Percentiles rank a stretch among this genome's conserved stretches.
Evolutionary conservation across 2,113 vertebrate species (phyloP).

Genomic region (Cephalopterus ornatus): DNA sequence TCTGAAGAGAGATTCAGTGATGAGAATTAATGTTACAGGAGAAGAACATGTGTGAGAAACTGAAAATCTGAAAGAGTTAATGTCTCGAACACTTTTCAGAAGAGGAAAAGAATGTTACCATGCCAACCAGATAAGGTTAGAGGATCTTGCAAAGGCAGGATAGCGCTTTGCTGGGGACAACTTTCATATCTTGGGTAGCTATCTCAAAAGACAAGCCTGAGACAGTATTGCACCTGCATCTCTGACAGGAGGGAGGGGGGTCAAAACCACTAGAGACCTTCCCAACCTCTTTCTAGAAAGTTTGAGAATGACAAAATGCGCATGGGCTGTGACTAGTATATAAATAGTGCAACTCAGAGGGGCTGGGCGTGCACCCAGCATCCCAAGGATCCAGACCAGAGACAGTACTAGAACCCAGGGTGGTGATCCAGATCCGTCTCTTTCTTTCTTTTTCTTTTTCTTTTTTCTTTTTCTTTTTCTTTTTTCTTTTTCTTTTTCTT

Average conservation of each 20-base stretch:
- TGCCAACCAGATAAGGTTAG: background rate
- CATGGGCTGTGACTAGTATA: too few species aligned
- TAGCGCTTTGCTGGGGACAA: background rate
- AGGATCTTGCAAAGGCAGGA: background rate
- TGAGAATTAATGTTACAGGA: constrained; percentile 66
- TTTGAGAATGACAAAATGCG: too few species aligned
- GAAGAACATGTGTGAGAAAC: background rate
- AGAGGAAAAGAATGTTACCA: background rate
- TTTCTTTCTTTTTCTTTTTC: too few species aligned
- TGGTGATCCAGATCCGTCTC: too few species aligned
- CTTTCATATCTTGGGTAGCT: background rate
- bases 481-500: too few species aligned
- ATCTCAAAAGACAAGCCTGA: background rate
- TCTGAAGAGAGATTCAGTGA: constrained; percentile 63
- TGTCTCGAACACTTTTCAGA: background rate
- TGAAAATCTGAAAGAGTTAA: background rate
- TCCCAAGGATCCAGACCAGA: too few species aligned
- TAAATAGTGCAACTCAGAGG: too few species aligned
- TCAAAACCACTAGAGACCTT: background rate
- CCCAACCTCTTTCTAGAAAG: background rate
- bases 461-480: too few species aligned
- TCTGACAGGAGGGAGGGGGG: background rate
- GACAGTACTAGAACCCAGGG: too few species aligned
- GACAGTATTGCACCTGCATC: background rate
- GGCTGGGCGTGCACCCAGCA: too few species aligned